A percentile compares a stretch with the other conserved stretches of the same genome.
phyloP scores from a whole-genome alignment of 2,888 invertebrate genomes.

The Caenorhabditis parvicauda region DNA sequence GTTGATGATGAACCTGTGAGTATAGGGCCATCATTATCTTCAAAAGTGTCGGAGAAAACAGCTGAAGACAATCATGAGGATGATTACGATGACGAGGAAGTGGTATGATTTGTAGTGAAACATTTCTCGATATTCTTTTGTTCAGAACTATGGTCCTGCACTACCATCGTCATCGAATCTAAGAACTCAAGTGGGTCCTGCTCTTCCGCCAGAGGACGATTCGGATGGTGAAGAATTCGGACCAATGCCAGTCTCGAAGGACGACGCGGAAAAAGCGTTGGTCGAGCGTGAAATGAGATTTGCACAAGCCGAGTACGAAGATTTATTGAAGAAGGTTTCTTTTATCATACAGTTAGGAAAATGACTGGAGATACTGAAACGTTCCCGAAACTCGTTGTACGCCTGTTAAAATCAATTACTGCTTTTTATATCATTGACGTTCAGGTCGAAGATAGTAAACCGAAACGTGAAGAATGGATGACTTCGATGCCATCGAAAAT shows the following conservation, averaged over 20 bases:
- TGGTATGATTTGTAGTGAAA: neutral
- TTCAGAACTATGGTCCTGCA: conserved; percentile 17
- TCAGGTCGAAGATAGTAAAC: conserved; percentile 14
- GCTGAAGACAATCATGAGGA: neutral
- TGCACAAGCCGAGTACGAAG: conserved; percentile 19
- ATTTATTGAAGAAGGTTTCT: conserved; percentile 12
- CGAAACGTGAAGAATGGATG: conserved; percentile 54
- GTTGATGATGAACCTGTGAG: too few species aligned
- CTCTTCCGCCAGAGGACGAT: conserved; percentile 15
- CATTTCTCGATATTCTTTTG: too few species aligned
- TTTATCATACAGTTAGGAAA: too few species aligned
- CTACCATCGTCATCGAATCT: conserved; percentile 18
- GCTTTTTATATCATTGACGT: neutral
- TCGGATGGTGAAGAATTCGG: conserved; percentile 31
- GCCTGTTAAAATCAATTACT: neutral
- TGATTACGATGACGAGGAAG: conserved; percentile 5
- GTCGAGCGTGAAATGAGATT: conserved; percentile 12
- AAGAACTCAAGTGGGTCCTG: conserved; percentile 7
- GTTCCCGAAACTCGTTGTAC: too few species aligned
- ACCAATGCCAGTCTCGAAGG: conserved; percentile 20
- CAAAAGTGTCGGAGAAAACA: conserved; percentile 9
- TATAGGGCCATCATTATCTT: too few species aligned
- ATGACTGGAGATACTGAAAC: too few species aligned
- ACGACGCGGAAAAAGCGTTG: conserved; percentile 16
- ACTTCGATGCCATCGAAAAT: conserved; percentile 43